phyloP scores from a whole-genome alignment of 2,888 invertebrate genomes.

The Amorpha juglandis region DNA sequence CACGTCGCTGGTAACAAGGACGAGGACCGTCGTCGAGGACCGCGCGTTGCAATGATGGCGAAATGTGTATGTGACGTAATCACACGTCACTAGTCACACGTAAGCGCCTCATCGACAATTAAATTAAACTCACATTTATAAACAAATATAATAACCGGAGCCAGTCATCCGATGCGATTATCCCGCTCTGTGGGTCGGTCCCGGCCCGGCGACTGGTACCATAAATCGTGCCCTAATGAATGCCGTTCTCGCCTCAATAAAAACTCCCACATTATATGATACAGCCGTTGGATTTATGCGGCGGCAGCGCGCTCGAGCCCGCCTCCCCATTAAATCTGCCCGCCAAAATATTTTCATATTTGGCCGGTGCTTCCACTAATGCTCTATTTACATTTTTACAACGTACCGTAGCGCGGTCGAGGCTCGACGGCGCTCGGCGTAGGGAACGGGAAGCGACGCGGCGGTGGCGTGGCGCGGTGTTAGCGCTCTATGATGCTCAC shows the following conservation, averaged over 20 bases:
- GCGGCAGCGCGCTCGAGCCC: slow-evolving; percentile 32
- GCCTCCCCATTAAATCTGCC: slow-evolving; percentile 38
- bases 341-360: slow-evolving; percentile 46
- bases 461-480: neutral
- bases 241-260: slow-evolving; percentile 63
- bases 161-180: neutral
- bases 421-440: neutral
- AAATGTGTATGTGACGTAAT: neutral
- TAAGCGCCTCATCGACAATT: slow-evolving; percentile 1
- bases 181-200: slow-evolving; percentile 21
- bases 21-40: too few relatives aligned
- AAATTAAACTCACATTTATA: neutral
- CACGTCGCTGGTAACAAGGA: too few relatives aligned
- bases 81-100: neutral
- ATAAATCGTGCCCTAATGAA: slow-evolving; percentile 61
- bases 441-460: too few relatives aligned
- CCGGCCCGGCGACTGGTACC: slow-evolving; percentile 30
- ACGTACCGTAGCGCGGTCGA: slow-evolving; percentile 25
- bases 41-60: neutral
- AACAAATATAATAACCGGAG: neutral
- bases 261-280: slow-evolving; percentile 57
- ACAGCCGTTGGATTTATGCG: slow-evolving; percentile 49
- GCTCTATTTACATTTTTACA: slow-evolving; percentile 43
- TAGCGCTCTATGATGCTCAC: neutral
- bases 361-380: slow-evolving; percentile 36